Evolutionary conservation across 2,888 invertebrate species (phyloP).

Genomic region (Rhagophthalmus giganteus): DNA sequence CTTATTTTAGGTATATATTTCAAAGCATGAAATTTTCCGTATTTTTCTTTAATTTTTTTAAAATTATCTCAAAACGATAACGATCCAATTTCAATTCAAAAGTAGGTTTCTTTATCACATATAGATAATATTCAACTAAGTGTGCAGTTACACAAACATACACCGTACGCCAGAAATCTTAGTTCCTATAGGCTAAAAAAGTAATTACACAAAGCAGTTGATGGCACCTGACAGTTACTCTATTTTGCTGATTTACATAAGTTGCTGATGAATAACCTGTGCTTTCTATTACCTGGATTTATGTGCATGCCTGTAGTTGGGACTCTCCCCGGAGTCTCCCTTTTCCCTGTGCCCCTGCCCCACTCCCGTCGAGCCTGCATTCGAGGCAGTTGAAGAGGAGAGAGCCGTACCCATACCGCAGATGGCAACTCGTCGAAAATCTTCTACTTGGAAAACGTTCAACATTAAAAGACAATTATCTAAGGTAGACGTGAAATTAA

Average conservation of each 20-base stretch:
- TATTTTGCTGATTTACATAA: conserved; percentile 48
- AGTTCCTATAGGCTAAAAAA: conserved; percentile 26
- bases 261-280: conserved; percentile 43
- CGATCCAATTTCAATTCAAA: conserved; percentile 11
- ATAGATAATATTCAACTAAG: conserved; percentile 28
- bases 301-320: conserved; percentile 53
- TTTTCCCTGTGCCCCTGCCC: conserved; percentile 53
- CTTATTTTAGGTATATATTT: conserved; percentile 1
- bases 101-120: conserved; percentile 19
- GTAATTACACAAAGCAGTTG: conserved; percentile 31
- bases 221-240: conserved; percentile 40
- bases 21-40: conserved; percentile 14
- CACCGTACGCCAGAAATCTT: conserved; percentile 20
- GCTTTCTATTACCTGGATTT: conserved; percentile 48
- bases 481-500: conserved; percentile 74
- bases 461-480: conserved; percentile 81
- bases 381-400: conserved; percentile 54
- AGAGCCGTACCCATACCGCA: conserved; percentile 46
- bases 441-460: conserved; percentile 76
- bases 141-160: conserved; percentile 21
- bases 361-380: conserved; percentile 58
- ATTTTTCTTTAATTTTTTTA: conserved; percentile 5
- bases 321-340: conserved; percentile 53
- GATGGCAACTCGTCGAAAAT: conserved; percentile 60
- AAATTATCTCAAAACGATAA: conserved; percentile 12